Conservation (phyloP, 2,113 vertebrate genomes). For the Shinisaurus crocodilurus region DNA sequence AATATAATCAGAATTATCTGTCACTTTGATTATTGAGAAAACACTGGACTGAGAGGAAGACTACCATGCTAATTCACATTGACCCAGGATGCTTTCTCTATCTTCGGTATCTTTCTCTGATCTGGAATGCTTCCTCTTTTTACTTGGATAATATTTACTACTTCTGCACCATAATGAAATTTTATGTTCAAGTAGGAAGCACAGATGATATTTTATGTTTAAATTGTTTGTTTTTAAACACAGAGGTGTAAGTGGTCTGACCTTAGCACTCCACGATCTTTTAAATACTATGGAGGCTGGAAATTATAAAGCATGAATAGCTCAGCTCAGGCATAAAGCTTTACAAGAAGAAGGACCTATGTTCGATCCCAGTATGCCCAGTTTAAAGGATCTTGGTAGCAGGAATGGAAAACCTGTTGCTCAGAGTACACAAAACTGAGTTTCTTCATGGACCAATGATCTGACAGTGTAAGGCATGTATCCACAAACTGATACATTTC, state of each 20-base stretch:
- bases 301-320: conserved; percentile 16
- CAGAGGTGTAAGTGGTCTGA: too few relatives aligned
- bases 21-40: conserved; percentile 1
- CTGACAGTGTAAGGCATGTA: neutral
- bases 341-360: neutral
- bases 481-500: too few relatives aligned
- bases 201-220: neutral
- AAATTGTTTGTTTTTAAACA: conserved; percentile 35
- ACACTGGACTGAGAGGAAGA: conserved; percentile 46
- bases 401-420: neutral
- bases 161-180: conserved; percentile 53
- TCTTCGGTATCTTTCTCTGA: conserved; percentile 64
- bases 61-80: conserved; percentile 35
- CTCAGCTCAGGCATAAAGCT: neutral
- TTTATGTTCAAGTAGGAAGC: conserved; percentile 39
- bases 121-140: conserved; percentile 52
- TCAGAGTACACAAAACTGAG: neutral
- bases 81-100: conserved; percentile 25
- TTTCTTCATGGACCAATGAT: neutral
- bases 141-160: conserved; percentile 58
- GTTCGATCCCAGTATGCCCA: neutral
- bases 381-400: neutral
- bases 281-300: neutral
- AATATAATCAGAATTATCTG: neutral
- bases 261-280: conserved; percentile 18